A percentile compares a stretch with the other conserved stretches of the same genome.
Conservation (phyloP, 2,888 invertebrate genomes). For the Ichneumon xanthorius region DNA sequence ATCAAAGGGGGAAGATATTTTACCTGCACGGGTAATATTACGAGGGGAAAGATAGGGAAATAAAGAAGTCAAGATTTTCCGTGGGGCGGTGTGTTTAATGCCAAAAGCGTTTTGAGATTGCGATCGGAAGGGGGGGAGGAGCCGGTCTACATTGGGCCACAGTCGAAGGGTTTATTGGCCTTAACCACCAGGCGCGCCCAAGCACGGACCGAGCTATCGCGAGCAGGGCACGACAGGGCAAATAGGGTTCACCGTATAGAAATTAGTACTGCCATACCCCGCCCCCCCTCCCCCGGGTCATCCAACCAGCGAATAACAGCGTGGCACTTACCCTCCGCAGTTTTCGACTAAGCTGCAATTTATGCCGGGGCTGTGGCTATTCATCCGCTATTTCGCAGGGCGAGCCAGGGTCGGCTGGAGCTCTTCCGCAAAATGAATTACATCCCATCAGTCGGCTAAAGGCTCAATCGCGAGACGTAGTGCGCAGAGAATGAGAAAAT, state of each 20-base stretch:
- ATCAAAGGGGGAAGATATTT: not conserved
- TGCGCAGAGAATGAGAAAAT: not conserved
- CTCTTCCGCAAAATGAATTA: not conserved
- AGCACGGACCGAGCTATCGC: constrained; percentile 36
- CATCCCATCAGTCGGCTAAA: not conserved
- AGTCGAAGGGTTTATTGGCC: constrained; percentile 55
- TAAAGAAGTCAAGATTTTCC: constrained; percentile 6
- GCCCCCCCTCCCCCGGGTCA: constrained; percentile 9
- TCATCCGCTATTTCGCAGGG: constrained; percentile 51
- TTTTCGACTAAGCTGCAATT: constrained; percentile 55
- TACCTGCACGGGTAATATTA: not conserved
- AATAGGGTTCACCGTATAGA: constrained; percentile 42
- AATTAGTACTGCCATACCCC: constrained; percentile 37
- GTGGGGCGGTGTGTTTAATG: not conserved
- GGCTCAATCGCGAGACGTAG: constrained; percentile 30
- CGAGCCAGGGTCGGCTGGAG: not conserved
- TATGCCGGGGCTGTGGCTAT: constrained; percentile 43
- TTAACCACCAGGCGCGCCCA: constrained; percentile 36
- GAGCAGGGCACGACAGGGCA: constrained; percentile 9
- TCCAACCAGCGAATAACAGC: constrained; percentile 18
- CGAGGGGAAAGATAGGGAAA: not conserved
- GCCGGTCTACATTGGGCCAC: constrained; percentile 14
- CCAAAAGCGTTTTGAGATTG: constrained; percentile 52
- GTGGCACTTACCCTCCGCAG: constrained; percentile 23
- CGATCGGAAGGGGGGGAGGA: not conserved